phyloP scores from a whole-genome alignment of 2,888 invertebrate genomes.

The Epistrophe eligans region DNA sequence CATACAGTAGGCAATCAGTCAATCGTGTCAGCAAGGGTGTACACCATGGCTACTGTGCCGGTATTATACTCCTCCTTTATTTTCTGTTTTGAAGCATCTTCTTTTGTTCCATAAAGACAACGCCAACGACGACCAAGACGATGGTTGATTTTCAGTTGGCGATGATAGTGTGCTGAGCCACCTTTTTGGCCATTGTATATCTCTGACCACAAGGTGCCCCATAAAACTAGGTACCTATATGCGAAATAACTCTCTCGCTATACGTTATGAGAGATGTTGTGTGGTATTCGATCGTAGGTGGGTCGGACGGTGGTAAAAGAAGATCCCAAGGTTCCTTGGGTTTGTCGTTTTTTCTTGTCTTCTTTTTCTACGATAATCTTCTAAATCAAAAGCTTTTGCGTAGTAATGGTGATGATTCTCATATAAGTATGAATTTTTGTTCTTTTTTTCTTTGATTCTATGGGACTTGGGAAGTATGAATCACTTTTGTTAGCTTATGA shows the following conservation, averaged over 20 bases:
- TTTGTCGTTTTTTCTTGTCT: slow-evolving; percentile 4
- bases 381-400: slow-evolving; percentile 59
- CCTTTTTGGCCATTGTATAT: slow-evolving; percentile 40
- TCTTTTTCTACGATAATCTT: slow-evolving; percentile 23
- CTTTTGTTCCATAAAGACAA: slow-evolving; percentile 32
- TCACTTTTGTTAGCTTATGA: slow-evolving; percentile 34
- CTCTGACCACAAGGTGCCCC: slow-evolving; percentile 66
- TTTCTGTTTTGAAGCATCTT: slow-evolving; percentile 44
- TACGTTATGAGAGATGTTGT: neutral
- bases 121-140: neutral
- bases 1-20: slow-evolving; percentile 71
- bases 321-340: slow-evolving; percentile 56
- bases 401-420: slow-evolving; percentile 45
- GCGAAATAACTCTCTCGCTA: slow-evolving; percentile 53
- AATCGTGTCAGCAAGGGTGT: slow-evolving; percentile 74
- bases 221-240: slow-evolving; percentile 52
- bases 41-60: slow-evolving; percentile 62
- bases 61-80: slow-evolving; percentile 32
- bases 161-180: slow-evolving; percentile 12
- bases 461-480: slow-evolving; percentile 34
- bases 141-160: neutral
- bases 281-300: slow-evolving; percentile 10
- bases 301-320: slow-evolving; percentile 2
- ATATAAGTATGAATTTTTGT: neutral
- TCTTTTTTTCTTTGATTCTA: slow-evolving; percentile 6